A percentile compares a stretch with the other conserved stretches of the same genome.
phyloP scores from a whole-genome alignment of 2,888 invertebrate genomes.

The Galerucella pusilla region DNA sequence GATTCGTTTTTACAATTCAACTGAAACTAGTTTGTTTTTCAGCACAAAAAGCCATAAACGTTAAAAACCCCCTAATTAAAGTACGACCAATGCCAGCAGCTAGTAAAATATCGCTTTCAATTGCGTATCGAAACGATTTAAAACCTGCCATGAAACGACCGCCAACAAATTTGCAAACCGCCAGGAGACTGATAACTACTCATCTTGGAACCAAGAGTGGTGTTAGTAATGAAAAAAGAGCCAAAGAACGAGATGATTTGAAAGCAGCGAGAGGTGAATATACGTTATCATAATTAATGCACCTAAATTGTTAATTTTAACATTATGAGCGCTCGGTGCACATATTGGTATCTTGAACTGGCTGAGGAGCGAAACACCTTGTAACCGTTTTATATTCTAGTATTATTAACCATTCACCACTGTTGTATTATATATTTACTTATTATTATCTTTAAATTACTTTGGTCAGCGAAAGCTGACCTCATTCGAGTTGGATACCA shows the following conservation, averaged over 20 bases:
- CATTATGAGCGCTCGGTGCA: slow-evolving; percentile 9
- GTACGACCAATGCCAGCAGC: slow-evolving; percentile 61
- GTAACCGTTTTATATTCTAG: too few species aligned
- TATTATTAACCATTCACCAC: too few species aligned
- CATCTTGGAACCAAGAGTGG: slow-evolving; percentile 61
- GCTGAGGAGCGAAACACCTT: too few species aligned
- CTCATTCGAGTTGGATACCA: too few species aligned
- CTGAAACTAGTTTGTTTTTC: slow-evolving; percentile 4
- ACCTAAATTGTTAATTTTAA: neutral
- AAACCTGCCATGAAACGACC: slow-evolving; percentile 64
- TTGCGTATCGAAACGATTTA: slow-evolving; percentile 58
- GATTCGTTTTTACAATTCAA: too few species aligned
- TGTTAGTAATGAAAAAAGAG: slow-evolving; percentile 59
- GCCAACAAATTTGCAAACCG: slow-evolving; percentile 62
- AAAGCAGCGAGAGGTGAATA: slow-evolving; percentile 60
- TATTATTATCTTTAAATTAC: too few species aligned
- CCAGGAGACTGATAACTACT: slow-evolving; percentile 61
- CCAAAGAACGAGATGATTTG: slow-evolving; percentile 59
- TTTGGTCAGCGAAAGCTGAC: too few species aligned
- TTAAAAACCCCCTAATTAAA: slow-evolving; percentile 60
- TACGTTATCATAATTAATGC: neutral
- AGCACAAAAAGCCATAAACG: slow-evolving; percentile 60
- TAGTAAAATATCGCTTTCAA: slow-evolving; percentile 55
- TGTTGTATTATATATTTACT: too few species aligned
- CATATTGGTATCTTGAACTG: neutral